Percentiles rank a stretch among this genome's conserved stretches.
These are phyloP conservation scores for Herpetotheres cachinnans DNA, from an alignment of 2,113 vertebrate species.

Conservation along the genomic window DNA sequence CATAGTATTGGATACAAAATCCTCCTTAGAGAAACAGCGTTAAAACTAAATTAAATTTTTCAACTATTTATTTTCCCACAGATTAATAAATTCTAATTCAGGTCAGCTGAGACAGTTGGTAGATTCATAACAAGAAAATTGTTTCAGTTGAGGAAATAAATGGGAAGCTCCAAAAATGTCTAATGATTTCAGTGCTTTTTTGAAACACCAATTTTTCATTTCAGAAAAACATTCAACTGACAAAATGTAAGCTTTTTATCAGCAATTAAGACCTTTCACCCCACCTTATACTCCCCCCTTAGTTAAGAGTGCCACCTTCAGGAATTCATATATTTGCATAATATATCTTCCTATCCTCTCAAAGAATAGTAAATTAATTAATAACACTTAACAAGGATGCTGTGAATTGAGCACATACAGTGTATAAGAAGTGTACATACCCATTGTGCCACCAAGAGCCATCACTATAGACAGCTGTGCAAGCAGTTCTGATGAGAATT, in stretches of 20 bases:
- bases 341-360: background rate
- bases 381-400: background rate
- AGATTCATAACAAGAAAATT: background rate
- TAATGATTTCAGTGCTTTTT: background rate
- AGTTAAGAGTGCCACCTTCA: background rate
- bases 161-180: background rate
- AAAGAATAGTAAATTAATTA: background rate
- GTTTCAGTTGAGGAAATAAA: background rate
- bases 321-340: background rate
- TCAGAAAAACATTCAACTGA: background rate
- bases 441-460: constrained; percentile 73
- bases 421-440: background rate
- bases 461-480: constrained; percentile 67
- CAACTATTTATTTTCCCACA: background rate
- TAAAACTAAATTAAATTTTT: background rate
- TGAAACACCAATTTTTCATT: background rate
- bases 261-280: background rate
- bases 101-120: background rate
- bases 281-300: background rate
- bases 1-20: background rate
- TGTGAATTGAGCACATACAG: background rate
- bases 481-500: constrained; percentile 74
- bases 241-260: background rate
- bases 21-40: background rate
- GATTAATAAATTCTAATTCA: background rate